A percentile compares a stretch with the other conserved stretches of the same genome.
These are phyloP conservation scores for Leistus spinibarbis DNA, from an alignment of 2,888 invertebrate genomes.

Conservation along the genomic window DNA sequence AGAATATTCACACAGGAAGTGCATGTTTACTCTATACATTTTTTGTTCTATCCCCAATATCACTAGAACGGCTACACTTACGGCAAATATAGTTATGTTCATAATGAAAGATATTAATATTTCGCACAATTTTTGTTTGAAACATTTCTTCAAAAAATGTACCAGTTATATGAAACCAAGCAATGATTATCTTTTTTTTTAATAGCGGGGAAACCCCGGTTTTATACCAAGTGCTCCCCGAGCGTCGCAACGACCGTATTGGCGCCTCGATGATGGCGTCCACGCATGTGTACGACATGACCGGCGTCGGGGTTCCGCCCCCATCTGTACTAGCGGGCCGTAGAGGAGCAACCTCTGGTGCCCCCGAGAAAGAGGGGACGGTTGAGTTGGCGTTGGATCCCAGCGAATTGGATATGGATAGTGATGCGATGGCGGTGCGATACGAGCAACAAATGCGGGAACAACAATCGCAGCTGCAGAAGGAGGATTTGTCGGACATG, in stretches of 20 bases:
- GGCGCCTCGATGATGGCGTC: slow-evolving; percentile 97
- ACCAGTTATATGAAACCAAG: no score
- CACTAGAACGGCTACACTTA: no score
- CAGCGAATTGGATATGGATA: slow-evolving; percentile 94
- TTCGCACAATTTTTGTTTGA: no score
- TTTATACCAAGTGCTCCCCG: slow-evolving; percentile 93
- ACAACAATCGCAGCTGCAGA: slow-evolving; percentile 84
- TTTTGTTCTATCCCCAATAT: no score
- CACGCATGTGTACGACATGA: slow-evolving; percentile 96
- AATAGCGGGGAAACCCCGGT: slow-evolving; percentile 89
- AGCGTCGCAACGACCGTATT: slow-evolving; percentile 88
- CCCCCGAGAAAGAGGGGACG: slow-evolving; percentile 65
- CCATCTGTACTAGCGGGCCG: slow-evolving; percentile 46
- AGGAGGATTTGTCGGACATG: slow-evolving; percentile 98
- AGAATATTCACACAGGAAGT: no score
- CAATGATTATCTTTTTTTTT: slow-evolving; percentile 43
- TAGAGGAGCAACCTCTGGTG: slow-evolving; percentile 52
- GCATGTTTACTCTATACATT: no score
- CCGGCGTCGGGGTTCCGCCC: slow-evolving; percentile 65
- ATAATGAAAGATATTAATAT: no score
- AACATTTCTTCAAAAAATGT: neutral
- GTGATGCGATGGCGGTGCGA: slow-evolving; percentile 92
- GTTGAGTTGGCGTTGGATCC: slow-evolving; percentile 97
- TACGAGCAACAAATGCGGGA: slow-evolving; percentile 97
- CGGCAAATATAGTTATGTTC: no score